Conservation (phyloP, 2,888 invertebrate genomes). For the Steinernema scapterisci region DNA sequence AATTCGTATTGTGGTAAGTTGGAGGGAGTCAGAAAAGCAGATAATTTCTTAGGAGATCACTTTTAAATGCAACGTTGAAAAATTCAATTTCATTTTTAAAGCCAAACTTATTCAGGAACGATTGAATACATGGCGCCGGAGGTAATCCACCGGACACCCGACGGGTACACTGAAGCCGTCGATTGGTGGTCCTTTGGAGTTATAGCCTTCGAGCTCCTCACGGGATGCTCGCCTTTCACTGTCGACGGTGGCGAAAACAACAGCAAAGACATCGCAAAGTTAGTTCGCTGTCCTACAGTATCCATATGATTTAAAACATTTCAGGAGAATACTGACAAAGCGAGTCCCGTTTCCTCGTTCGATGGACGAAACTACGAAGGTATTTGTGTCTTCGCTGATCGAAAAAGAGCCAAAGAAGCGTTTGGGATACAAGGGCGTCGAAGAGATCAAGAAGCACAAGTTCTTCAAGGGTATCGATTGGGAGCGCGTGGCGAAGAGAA, state of each 20-base stretch:
- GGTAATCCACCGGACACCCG: slow-evolving; percentile 79
- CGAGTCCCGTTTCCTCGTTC: slow-evolving; percentile 86
- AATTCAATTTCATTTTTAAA: no score
- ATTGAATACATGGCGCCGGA: slow-evolving; percentile 90
- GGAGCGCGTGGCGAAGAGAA: slow-evolving; percentile 79
- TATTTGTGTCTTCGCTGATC: slow-evolving; percentile 81
- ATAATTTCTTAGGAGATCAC: no score
- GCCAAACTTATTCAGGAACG: slow-evolving; percentile 71
- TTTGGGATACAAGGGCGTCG: slow-evolving; percentile 85
- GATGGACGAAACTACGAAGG: slow-evolving; percentile 78
- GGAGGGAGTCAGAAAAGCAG: no score
- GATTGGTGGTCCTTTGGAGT: slow-evolving; percentile 99
- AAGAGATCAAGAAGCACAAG: slow-evolving; percentile 78
- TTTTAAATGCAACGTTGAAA: no score
- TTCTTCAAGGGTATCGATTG: slow-evolving; percentile 77
- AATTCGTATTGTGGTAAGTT: slow-evolving; percentile 88
- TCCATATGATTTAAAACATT: not conserved
- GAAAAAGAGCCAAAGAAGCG: slow-evolving; percentile 87
- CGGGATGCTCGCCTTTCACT: slow-evolving; percentile 95
- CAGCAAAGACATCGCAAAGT: slow-evolving; percentile 88
- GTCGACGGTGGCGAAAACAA: slow-evolving; percentile 91
- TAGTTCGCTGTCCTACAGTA: slow-evolving; percentile 41
- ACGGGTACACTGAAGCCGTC: slow-evolving; percentile 83
- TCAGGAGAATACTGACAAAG: slow-evolving; percentile 81
- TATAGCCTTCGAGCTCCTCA: slow-evolving; percentile 90